These are phyloP conservation scores for Tetraodon nigroviridis DNA, from an alignment of 2,113 vertebrate species.

Conservation along the genomic window DNA sequence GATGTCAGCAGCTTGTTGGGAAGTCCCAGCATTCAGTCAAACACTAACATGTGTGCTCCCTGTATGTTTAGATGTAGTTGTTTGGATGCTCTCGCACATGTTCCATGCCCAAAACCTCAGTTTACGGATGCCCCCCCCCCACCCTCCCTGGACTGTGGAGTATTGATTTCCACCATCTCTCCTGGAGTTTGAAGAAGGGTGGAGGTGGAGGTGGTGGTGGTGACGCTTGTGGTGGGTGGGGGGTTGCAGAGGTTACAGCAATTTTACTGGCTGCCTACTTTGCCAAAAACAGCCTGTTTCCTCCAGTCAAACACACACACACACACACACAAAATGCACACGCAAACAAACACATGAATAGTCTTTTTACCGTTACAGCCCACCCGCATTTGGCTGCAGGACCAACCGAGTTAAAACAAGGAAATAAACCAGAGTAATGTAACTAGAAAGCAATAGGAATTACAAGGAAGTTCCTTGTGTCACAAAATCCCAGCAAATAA, in stretches of 20 bases:
- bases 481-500: no score
- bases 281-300: slow-evolving; percentile 64
- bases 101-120: slow-evolving; percentile 48
- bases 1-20: slow-evolving; percentile 55
- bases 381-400: slow-evolving; percentile 40
- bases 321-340: slow-evolving; percentile 1
- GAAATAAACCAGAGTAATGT: slow-evolving; percentile 1
- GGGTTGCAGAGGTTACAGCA: slow-evolving; percentile 45
- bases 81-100: slow-evolving; percentile 20
- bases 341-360: slow-evolving; percentile 20
- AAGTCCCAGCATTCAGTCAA: slow-evolving; percentile 59
- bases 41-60: slow-evolving; percentile 38
- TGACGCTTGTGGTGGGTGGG: slow-evolving; percentile 44
- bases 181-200: slow-evolving; percentile 45
- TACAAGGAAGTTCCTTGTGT: no score
- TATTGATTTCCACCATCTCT: slow-evolving; percentile 55
- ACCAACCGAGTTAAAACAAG: slow-evolving; percentile 18
- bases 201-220: slow-evolving; percentile 32
- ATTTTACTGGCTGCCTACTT: slow-evolving; percentile 41
- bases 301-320: slow-evolving; percentile 28
- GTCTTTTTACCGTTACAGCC: slow-evolving; percentile 33
- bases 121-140: slow-evolving; percentile 32
- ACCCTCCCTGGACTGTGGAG: slow-evolving; percentile 25
- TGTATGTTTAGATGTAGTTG: slow-evolving; percentile 16
- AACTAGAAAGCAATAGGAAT: no score